phyloP scores from a whole-genome alignment of 2,888 invertebrate species.

The Smittia sp. region DNA sequence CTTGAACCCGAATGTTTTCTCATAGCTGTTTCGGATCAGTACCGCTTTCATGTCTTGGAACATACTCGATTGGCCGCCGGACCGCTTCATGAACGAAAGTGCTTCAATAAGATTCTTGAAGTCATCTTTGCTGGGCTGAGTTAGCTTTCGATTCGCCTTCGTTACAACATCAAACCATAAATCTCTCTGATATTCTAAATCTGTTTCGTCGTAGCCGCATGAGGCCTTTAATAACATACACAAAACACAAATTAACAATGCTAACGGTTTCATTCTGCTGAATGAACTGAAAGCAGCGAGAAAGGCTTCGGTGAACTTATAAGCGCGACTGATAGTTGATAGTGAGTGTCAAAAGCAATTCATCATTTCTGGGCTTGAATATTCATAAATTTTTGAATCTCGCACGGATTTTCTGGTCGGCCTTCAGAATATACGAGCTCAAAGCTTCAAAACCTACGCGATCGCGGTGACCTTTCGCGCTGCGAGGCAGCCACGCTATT shows the following conservation, averaged over 20 bases:
- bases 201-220: not conserved
- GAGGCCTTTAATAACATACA: not conserved
- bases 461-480: too few relatives aligned
- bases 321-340: too few relatives aligned
- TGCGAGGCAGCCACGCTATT: too few relatives aligned
- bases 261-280: not conserved
- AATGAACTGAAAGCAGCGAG: not conserved
- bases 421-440: too few relatives aligned
- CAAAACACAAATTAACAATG: not conserved
- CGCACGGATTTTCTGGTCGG: too few relatives aligned
- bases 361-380: too few relatives aligned
- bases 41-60: not conserved
- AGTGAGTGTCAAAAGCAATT: too few relatives aligned
- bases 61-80: not conserved
- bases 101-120: not conserved
- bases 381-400: too few relatives aligned
- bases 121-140: not conserved
- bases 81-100: not conserved
- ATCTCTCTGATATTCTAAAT: not conserved
- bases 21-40: not conserved
- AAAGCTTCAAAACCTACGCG: too few relatives aligned
- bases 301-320: not conserved
- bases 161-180: not conserved
- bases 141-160: not conserved
- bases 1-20: slow-evolving; percentile 4